A percentile compares a stretch with the other conserved stretches of the same genome.
Evolutionary conservation across 2,888 invertebrate genomes (phyloP).

Genomic region (Eledona agricola): DNA sequence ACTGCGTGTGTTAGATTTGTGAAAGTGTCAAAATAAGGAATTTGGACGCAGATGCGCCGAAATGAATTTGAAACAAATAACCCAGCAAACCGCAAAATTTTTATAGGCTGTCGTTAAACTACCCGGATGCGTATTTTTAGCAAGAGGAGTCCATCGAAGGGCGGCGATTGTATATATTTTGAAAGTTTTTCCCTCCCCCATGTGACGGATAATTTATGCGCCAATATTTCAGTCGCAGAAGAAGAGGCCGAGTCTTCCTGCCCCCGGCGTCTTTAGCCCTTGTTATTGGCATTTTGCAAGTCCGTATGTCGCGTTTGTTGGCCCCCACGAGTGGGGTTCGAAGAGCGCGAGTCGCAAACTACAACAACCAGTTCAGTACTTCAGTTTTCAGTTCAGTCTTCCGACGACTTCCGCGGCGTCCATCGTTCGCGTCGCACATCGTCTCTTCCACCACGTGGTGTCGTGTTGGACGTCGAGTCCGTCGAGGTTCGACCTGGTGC

Average conservation of each 20-base stretch:
- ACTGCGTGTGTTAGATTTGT: too few relatives aligned
- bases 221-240: conserved; percentile 18
- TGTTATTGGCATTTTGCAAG: conserved; percentile 40
- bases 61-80: too few relatives aligned
- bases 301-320: conserved; percentile 39
- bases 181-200: too few relatives aligned
- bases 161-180: too few relatives aligned
- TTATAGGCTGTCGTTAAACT: too few relatives aligned
- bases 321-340: conserved; percentile 44
- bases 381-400: conserved; percentile 52
- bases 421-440: conserved; percentile 44
- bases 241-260: conserved; percentile 21
- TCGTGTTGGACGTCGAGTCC: too few relatives aligned
- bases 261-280: conserved; percentile 30
- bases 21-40: too few relatives aligned
- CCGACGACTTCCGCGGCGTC: conserved; percentile 50
- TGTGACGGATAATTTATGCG: conserved; percentile 15
- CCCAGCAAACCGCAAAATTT: too few relatives aligned
- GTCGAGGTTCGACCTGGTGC: too few relatives aligned
- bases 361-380: conserved; percentile 44
- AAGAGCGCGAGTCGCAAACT: conserved; percentile 42
- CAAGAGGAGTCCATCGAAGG: too few relatives aligned
- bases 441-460: conserved; percentile 40
- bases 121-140: too few relatives aligned
- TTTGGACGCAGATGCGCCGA: too few relatives aligned